Evolutionary conservation across 2,113 vertebrate genomes (phyloP).

Genomic region (Craseonycteris thonglongyai): DNA sequence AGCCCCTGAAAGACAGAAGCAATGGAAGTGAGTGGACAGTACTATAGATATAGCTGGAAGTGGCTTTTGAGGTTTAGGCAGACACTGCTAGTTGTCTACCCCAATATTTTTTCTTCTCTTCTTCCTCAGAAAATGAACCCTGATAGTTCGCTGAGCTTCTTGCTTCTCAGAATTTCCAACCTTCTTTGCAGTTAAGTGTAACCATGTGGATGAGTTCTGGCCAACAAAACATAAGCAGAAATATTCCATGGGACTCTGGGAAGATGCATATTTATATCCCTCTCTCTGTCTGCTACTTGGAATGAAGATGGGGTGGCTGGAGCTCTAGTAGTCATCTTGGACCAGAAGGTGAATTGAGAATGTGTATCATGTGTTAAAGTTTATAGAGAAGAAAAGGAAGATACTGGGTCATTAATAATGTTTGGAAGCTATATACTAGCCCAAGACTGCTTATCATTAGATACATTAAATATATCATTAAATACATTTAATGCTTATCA

Average conservation of each 20-base stretch:
- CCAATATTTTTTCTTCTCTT: not conserved
- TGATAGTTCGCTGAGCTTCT: not conserved
- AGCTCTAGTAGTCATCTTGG: not conserved
- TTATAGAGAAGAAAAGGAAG: not conserved
- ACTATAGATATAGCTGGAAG: not conserved
- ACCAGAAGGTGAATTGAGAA: not conserved
- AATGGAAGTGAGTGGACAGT: too few species aligned
- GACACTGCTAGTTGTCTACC: not conserved
- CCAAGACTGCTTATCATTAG: not conserved
- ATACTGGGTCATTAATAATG: not conserved
- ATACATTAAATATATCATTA: not conserved
- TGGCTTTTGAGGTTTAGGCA: not conserved
- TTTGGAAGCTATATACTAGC: not conserved
- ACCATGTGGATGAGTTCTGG: not conserved
- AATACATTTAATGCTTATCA: too few species aligned
- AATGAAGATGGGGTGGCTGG: not conserved
- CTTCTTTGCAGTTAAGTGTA: not conserved
- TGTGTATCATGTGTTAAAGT: not conserved
- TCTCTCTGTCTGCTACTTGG: not conserved
- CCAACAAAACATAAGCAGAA: not conserved
- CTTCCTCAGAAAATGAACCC: not conserved
- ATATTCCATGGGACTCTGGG: not conserved
- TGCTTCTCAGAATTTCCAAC: slow-evolving; percentile 8
- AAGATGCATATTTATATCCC: not conserved
- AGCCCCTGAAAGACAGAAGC: too few species aligned